Percentiles rank a stretch among this genome's conserved stretches.
Evolutionary conservation across 2,888 invertebrate genomes (phyloP).

Genomic region (Tupiocoris notatus): DNA sequence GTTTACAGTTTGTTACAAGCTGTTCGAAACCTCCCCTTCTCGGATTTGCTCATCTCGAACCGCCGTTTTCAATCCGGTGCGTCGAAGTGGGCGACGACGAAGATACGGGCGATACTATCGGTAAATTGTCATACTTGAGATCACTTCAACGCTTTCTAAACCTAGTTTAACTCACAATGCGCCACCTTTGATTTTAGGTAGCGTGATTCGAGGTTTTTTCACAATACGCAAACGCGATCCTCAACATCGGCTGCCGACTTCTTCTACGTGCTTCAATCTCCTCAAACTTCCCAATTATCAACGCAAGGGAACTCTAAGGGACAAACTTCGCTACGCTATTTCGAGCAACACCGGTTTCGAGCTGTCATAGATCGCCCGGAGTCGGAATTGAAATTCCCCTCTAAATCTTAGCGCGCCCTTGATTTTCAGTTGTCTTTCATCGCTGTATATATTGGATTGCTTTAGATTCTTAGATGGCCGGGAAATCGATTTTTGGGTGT

Average conservation of each 20-base stretch:
- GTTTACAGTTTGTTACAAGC: slow-evolving; percentile 78
- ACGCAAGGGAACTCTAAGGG: slow-evolving; percentile 88
- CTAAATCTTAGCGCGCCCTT: too few species aligned
- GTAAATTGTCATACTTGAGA: too few species aligned
- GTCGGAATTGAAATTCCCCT: neutral
- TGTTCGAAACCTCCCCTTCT: slow-evolving; percentile 96
- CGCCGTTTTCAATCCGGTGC: slow-evolving; percentile 96
- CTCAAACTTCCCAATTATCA: slow-evolving; percentile 98
- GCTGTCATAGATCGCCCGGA: slow-evolving; percentile 68
- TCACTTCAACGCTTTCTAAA: too few species aligned
- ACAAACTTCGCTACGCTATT: slow-evolving; percentile 96
- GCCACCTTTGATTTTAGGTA: slow-evolving; percentile 61
- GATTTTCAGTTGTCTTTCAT: too few species aligned
- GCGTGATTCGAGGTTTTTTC: slow-evolving; percentile 96
- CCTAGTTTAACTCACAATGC: too few species aligned
- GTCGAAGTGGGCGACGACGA: slow-evolving; percentile 99
- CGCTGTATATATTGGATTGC: too few species aligned
- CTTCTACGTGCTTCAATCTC: slow-evolving; percentile 98
- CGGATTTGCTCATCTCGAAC: slow-evolving; percentile 94
- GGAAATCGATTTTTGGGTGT: neutral
- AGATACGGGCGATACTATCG: slow-evolving; percentile 83
- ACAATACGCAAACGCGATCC: slow-evolving; percentile 94
- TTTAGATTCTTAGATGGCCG: too few species aligned
- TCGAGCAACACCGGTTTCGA: slow-evolving; percentile 98
- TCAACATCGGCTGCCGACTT: slow-evolving; percentile 92